Evolutionary conservation across 2,797 vertebrate genomes (phyloP).

Genomic region (Gila robusta): DNA sequence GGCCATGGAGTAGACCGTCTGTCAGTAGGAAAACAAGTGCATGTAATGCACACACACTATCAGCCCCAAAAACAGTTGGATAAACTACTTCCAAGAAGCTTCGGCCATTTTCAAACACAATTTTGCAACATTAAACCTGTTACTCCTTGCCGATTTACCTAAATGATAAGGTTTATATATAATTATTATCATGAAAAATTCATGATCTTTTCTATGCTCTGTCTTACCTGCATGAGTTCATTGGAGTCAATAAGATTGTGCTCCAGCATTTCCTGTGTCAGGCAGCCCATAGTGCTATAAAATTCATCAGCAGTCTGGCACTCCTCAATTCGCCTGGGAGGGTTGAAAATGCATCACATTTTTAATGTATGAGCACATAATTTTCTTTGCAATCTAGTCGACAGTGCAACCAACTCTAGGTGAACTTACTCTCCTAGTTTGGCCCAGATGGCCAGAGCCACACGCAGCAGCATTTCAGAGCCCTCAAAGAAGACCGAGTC

Average conservation of each 20-base stretch:
- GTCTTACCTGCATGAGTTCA: constrained; percentile 94
- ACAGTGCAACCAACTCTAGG: background rate
- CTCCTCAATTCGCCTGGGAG: constrained; percentile 89
- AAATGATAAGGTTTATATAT: background rate
- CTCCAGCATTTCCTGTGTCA: constrained; percentile 97
- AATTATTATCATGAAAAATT: background rate
- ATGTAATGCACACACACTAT: background rate
- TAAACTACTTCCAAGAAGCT: background rate
- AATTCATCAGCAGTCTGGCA: constrained; percentile 97
- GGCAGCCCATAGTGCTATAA: constrained; percentile 95
- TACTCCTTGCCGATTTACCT: background rate
- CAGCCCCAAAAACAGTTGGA: background rate
- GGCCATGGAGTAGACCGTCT: constrained; percentile 97
- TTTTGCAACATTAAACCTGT: background rate
- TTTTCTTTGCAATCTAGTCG: background rate
- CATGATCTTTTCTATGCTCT: background rate
- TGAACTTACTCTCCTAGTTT: constrained; percentile 92
- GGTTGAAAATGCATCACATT: background rate
- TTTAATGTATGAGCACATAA: background rate
- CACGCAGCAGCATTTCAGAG: constrained; percentile 94
- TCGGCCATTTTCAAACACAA: background rate
- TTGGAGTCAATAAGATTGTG: constrained; percentile 88
- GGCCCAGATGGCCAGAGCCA: constrained; percentile 95
- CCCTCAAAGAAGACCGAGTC: constrained; percentile 98
- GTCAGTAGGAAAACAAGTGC: constrained; percentile 30